A percentile compares a stretch with the other conserved stretches of the same genome.
Evolutionary conservation across 2,113 vertebrate species (phyloP).

Genomic region (Phasianus colchicus): DNA sequence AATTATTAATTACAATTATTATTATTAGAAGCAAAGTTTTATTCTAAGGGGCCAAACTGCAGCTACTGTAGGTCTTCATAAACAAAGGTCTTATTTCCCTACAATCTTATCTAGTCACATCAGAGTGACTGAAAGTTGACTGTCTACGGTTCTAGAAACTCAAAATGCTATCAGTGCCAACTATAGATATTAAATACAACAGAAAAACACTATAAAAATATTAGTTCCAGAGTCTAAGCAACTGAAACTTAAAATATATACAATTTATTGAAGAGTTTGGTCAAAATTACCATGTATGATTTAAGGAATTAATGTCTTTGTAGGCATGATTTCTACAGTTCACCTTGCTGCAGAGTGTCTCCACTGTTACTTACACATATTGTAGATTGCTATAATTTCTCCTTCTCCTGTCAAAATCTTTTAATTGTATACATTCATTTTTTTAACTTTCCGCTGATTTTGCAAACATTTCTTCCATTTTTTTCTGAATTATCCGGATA

Average conservation of each 20-base stretch:
- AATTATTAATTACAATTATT: background rate
- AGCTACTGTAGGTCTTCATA: background rate
- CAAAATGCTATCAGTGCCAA: background rate
- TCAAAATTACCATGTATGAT: background rate
- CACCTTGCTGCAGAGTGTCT: background rate
- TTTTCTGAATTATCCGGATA: background rate
- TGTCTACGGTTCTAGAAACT: background rate
- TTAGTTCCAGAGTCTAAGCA: background rate
- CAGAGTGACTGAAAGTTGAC: background rate
- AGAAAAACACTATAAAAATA: background rate
- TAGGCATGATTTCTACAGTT: background rate
- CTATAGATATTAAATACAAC: background rate
- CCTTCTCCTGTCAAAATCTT: background rate
- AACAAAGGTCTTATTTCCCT: background rate
- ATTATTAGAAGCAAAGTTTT: background rate
- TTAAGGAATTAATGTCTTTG: background rate
- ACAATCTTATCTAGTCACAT: background rate
- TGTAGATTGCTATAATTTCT: background rate
- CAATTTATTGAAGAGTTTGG: background rate
- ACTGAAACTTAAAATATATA: background rate
- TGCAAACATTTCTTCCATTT: background rate
- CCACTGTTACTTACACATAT: background rate
- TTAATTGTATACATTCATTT: fast-evolving
- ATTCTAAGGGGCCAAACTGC: background rate
- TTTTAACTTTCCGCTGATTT: background rate